Percentiles rank a stretch among this genome's conserved stretches.
Evolutionary conservation across 2,888 invertebrate genomes (phyloP).

Genomic region (Melanotus villosus): DNA sequence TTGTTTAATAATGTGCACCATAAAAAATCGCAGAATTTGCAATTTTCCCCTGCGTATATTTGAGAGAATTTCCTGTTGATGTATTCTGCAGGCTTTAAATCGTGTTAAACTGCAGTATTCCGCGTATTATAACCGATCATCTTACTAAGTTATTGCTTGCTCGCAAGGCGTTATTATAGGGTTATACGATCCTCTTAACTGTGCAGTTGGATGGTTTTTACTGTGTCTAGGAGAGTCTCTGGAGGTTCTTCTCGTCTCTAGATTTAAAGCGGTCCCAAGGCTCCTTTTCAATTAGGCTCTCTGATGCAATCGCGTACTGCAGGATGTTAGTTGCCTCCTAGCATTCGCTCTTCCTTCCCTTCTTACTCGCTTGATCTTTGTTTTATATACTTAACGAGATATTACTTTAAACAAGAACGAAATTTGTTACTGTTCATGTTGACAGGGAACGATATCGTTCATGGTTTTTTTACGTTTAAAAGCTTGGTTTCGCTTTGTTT

Average conservation of each 20-base stretch:
- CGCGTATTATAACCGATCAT: conserved; percentile 50
- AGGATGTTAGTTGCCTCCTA: conserved; percentile 20
- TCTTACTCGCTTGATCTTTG: conserved; percentile 26
- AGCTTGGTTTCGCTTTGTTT: no score
- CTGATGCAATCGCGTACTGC: conserved; percentile 27
- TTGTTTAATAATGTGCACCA: no score
- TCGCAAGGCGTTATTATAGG: conserved; percentile 57
- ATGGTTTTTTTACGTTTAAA: no score
- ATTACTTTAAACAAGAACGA: conserved; percentile 18
- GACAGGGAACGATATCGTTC: conserved; percentile 5
- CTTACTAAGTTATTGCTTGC: conserved; percentile 57
- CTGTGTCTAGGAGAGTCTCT: conserved; percentile 55
- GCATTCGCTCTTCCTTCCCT: conserved; percentile 11
- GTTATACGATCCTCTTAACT: conserved; percentile 58
- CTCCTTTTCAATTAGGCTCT: conserved; percentile 57
- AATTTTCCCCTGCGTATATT: no score
- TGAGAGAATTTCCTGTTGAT: no score
- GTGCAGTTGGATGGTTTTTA: conserved; percentile 57
- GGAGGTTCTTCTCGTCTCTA: conserved; percentile 51
- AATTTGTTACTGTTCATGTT: conserved; percentile 20
- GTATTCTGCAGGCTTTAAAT: conserved; percentile 19
- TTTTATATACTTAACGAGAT: conserved; percentile 27
- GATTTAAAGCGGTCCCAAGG: conserved; percentile 60
- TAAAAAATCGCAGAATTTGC: no score
- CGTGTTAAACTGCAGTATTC: conserved; percentile 16